phyloP scores from a whole-genome alignment of 2,888 invertebrate genomes.

The Xestoiulus laeticollis region DNA sequence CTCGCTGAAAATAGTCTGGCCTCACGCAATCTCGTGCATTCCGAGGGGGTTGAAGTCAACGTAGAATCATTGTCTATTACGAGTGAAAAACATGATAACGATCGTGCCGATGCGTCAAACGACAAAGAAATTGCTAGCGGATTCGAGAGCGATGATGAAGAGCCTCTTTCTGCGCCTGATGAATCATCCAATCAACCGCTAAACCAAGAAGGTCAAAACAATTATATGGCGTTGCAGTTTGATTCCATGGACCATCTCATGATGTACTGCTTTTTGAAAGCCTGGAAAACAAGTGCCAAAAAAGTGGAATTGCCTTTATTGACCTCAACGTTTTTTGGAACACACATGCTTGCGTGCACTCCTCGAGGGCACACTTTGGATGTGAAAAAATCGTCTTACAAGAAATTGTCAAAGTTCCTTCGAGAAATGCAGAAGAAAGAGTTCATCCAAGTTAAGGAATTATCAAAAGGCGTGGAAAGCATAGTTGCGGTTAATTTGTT shows the following conservation, averaged over 20 bases:
- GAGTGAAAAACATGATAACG: constrained; percentile 51
- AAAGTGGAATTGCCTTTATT: constrained; percentile 78
- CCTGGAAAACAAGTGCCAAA: constrained; percentile 78
- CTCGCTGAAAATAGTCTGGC: neutral
- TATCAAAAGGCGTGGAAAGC: constrained; percentile 82
- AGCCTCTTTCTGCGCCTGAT: neutral
- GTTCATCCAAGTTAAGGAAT: constrained; percentile 64
- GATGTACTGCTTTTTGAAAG: constrained; percentile 79
- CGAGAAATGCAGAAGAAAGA: constrained; percentile 73
- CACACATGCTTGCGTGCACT: constrained; percentile 73
- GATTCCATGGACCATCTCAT: constrained; percentile 76
- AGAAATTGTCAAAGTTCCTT: constrained; percentile 87
- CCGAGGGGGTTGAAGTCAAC: neutral
- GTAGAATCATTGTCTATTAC: neutral
- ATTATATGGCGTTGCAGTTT: constrained; percentile 49
- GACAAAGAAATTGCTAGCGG: neutral
- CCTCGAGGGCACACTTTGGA: constrained; percentile 77
- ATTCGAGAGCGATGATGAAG: neutral
- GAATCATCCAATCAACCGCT: neutral
- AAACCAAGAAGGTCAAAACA: neutral
- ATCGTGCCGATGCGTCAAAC: constrained; percentile 62
- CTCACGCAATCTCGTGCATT: neutral
- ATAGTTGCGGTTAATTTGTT: constrained; percentile 72
- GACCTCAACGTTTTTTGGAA: constrained; percentile 82
- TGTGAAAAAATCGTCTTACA: constrained; percentile 87